Evolutionary conservation across 2,797 vertebrate genomes (phyloP).

Genomic region (Geotrypetes seraphini): DNA sequence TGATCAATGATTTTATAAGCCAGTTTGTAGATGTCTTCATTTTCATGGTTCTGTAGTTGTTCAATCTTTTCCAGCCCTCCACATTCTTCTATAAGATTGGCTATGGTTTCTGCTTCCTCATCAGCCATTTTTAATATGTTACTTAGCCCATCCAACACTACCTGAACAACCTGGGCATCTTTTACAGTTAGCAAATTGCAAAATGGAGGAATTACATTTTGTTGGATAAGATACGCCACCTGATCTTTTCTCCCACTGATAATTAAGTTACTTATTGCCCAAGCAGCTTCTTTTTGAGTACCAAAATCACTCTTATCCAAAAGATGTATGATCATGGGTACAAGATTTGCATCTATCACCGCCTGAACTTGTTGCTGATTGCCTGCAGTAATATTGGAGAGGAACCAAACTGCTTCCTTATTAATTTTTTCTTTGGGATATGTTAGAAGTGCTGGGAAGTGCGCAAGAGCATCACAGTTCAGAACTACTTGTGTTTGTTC

Average conservation of each 20-base stretch:
- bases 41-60: conserved; percentile 96
- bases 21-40: conserved; percentile 99
- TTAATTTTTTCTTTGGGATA: too few species aligned
- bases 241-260: conserved; percentile 98
- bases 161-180: conserved; percentile 95
- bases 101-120: conserved; percentile 91
- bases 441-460: too few species aligned
- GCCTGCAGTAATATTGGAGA: conserved; percentile 97
- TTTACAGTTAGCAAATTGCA: conserved; percentile 96
- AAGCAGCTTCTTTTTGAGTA: conserved; percentile 97
- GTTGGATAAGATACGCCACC: conserved; percentile 93
- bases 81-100: conserved; percentile 96
- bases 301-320: conserved; percentile 98
- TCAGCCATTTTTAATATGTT: conserved; percentile 99
- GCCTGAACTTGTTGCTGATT: conserved; percentile 98
- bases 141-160: conserved; percentile 94
- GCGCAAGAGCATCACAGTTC: too few species aligned
- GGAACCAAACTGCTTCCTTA: conserved; percentile 99
- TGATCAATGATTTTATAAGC: conserved; percentile 99
- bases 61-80: conserved; percentile 99
- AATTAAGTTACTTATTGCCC: conserved; percentile 98
- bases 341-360: conserved; percentile 93
- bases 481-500: too few species aligned
- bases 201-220: conserved; percentile 96
- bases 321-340: conserved; percentile 97